Evolutionary conservation across 2,113 vertebrate genomes (phyloP), one percentile per base, ranked within the genome.

Genomic region (Garra rufa): DNA sequence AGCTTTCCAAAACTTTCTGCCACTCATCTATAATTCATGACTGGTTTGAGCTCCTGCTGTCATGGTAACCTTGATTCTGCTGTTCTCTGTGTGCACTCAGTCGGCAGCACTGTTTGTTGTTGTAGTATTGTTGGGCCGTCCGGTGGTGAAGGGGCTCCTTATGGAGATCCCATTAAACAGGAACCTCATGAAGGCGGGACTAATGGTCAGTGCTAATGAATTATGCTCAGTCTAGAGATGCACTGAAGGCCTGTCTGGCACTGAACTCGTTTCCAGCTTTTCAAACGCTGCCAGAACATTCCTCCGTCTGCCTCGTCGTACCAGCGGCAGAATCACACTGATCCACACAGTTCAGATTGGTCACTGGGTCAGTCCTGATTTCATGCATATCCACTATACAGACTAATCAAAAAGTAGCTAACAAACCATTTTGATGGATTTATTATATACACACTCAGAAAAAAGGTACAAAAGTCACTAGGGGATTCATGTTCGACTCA

Each of bases 201-300:
- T n/a, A n/a, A 61, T 14, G 17, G 65, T 69, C 65, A 11, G 34
- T 69, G 65, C 82, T 84, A 76, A 81, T 87, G 83, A 83, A 71
- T 87, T 81, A 80, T 67, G 77, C 61, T 75, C 78, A 19, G 75
- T 71, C 44, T 57, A 17, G 57, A 63, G 41, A 84, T 70, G 10
- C 65, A 21, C 55, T 86, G 57, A 79, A 38, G 73, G 52, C 79
- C 71, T 44, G 79, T 63, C 82, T 86, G 82, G 52, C 70, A 44
- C 34, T 6, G 26, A 8, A 28, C 43, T 17, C 0, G 6, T 48
- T 46, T 48, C 43, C 43, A 59, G 10, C 67, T 81, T 76, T 24
- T 75, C 26, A 80, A 55, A 10, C 43, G 43, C 71, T 80, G 83
- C 85, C 88, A 87, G 50, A 83, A 70, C 73, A 71, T 83, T 89